A percentile compares a stretch with the other conserved stretches of the same genome.
Evolutionary conservation across 2,888 invertebrate genomes (phyloP).

Genomic region (Morpho deidamia): DNA sequence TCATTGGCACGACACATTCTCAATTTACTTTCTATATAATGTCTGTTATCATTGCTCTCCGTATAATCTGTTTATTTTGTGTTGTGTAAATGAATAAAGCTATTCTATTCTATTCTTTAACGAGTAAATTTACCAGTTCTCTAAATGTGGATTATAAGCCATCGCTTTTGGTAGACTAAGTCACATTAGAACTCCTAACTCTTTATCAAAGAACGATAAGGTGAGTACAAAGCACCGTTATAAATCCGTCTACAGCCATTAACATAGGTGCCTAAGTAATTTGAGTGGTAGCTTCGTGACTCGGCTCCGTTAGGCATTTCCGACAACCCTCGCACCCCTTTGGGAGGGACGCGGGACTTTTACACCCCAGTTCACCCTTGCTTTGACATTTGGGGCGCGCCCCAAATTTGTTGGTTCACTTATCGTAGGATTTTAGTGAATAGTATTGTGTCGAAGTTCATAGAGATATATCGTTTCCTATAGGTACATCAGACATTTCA

Average conservation of each 20-base stretch:
- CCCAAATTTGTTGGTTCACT: conserved; percentile 13
- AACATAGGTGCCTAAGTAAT: conserved; percentile 41
- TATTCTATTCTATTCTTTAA: too few relatives aligned
- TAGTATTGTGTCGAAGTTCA: too few relatives aligned
- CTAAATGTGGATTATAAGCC: too few relatives aligned
- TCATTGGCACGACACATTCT: too few relatives aligned
- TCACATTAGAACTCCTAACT: neutral
- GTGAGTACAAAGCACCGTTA: conserved; percentile 6
- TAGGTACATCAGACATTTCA: too few relatives aligned
- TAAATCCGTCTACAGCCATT: conserved; percentile 29
- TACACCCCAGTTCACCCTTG: conserved; percentile 31
- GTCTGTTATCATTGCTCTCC: too few relatives aligned
- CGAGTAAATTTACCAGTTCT: too few relatives aligned
- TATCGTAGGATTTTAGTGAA: conserved; percentile 13
- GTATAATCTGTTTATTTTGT: too few relatives aligned
- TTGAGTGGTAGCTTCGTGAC: conserved; percentile 63
- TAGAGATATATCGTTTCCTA: too few relatives aligned
- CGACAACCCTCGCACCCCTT: conserved; percentile 36
- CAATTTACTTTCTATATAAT: too few relatives aligned
- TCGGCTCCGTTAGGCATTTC: conserved; percentile 62
- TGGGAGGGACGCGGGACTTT: conserved; percentile 33
- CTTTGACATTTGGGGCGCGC: conserved; percentile 24
- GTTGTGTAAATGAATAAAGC: too few relatives aligned
- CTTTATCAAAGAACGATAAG: conserved; percentile 8
- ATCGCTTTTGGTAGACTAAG: too few relatives aligned